These are phyloP conservation scores for Epinotia ramella DNA, from an alignment of 2,888 invertebrate genomes.

Conservation along the genomic window DNA sequence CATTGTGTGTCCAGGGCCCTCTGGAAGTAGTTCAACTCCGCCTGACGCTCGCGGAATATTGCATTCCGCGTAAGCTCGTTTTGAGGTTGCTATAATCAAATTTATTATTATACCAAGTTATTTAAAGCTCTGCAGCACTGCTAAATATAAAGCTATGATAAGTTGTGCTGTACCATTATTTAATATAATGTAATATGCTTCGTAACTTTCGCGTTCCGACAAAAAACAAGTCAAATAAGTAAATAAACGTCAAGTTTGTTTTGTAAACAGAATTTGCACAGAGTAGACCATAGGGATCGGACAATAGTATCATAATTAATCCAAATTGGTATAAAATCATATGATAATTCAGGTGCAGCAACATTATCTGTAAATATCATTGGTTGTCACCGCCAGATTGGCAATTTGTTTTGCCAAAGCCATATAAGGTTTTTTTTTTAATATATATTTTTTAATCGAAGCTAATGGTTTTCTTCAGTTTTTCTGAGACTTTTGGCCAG, in stretches of 20 bases:
- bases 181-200: neutral
- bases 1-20: constrained; percentile 73
- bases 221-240: neutral
- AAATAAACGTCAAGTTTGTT: constrained; percentile 6
- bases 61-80: constrained; percentile 73
- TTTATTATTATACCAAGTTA: neutral
- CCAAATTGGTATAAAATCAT: neutral
- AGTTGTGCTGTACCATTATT: neutral
- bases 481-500: constrained; percentile 1
- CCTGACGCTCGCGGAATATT: constrained; percentile 58
- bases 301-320: neutral
- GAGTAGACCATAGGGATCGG: neutral
- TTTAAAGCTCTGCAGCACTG: neutral
- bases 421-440: neutral
- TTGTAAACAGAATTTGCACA: constrained; percentile 11
- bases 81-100: constrained; percentile 48
- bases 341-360: neutral
- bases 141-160: neutral
- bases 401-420: neutral
- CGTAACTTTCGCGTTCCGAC: neutral
- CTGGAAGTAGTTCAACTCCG: constrained; percentile 68
- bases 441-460: neutral
- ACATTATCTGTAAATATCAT: neutral
- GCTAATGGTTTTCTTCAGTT: neutral
- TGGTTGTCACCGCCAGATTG: neutral